Evolutionary conservation across 2,888 invertebrate species (phyloP).

Genomic region (Cephus pygmeus): DNA sequence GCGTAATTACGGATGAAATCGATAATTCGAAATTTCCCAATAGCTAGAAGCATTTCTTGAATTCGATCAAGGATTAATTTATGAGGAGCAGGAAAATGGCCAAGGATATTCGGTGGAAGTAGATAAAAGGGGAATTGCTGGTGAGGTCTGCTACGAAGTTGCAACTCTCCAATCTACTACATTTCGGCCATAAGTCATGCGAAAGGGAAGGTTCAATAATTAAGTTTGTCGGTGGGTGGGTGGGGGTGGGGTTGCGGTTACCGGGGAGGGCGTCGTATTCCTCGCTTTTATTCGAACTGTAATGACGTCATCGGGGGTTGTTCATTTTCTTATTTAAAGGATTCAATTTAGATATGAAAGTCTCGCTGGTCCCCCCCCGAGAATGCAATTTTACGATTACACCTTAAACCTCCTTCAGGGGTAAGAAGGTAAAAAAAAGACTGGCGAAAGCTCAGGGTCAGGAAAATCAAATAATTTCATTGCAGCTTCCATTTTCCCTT

Average conservation of each 20-base stretch:
- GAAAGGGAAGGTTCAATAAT: constrained; percentile 61
- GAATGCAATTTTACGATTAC: neutral
- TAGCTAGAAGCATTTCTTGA: constrained; percentile 23
- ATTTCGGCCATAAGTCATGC: constrained; percentile 50
- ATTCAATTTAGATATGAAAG: constrained; percentile 58
- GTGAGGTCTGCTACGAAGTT: constrained; percentile 28
- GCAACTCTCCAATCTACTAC: constrained; percentile 34
- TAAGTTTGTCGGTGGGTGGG: constrained; percentile 52
- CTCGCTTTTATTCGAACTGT: constrained; percentile 46
- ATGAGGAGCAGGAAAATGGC: constrained; percentile 19
- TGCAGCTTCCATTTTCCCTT: neutral
- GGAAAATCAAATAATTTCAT: neutral
- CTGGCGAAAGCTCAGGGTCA: neutral
- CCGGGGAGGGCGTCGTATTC: constrained; percentile 28
- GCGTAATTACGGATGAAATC: neutral
- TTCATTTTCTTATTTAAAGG: constrained; percentile 39
- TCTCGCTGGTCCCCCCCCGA: constrained; percentile 25
- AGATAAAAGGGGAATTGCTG: neutral
- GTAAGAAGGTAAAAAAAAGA: neutral
- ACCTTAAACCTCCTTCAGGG: neutral
- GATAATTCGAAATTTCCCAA: neutral
- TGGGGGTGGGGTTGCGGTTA: constrained; percentile 46
- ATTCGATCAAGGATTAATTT: constrained; percentile 41
- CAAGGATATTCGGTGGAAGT: neutral
- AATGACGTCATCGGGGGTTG: constrained; percentile 16